Base-by-base conservation (phyloP, 2,113 vertebrate genomes). In the Vulpes ferrilata region DNA sequence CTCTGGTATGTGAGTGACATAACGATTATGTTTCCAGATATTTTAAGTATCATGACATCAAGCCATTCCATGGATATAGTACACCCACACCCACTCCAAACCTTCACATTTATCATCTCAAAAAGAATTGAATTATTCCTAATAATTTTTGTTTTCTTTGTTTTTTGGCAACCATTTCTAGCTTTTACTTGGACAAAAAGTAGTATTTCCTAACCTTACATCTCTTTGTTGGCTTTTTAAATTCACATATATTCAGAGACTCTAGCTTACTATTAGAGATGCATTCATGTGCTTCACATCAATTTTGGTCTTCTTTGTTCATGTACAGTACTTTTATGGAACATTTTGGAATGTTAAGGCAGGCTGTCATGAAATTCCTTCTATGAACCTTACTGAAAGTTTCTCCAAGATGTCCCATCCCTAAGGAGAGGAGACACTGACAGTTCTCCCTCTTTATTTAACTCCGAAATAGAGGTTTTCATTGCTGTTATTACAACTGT, bases 141-240 rank as follows among this genome's bases (percentile, higher is more conserved):
- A 76, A 92, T 2, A 74, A 19, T 13, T 64, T 79, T 27, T 62
- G 48, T 35, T 79, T 82, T 23, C 57, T 64, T 89, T 38, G 10
- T 20, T 71, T 73, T 65, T 30, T 55, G 38, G 60, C 23, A 65
- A 38, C 23, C 17, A 84, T 65, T 91, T 79, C 53, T 43, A 71
- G 17, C 71, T 85, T 69, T 93, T 19, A 64, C 55, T 59, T 83
- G 43, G 35, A 87, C 60, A 95, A 69, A 64, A 95, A 22, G 62
- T 79, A 78, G 0, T n/a, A 30, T 59, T 51, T 43, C 62, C 55
- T 62, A 88, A 53, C 8, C 16, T 20, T 79, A 2, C 59, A 11
- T 2, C 25, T 97, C 88, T 22, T 48, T 62, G 32, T 16, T 78
- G 48, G 30, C 22, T 43, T 93, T 97, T 95, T 62, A 80, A 93